phyloP scores from a whole-genome alignment of 2,113 vertebrate genomes.

The Lanius ludovicianus region DNA sequence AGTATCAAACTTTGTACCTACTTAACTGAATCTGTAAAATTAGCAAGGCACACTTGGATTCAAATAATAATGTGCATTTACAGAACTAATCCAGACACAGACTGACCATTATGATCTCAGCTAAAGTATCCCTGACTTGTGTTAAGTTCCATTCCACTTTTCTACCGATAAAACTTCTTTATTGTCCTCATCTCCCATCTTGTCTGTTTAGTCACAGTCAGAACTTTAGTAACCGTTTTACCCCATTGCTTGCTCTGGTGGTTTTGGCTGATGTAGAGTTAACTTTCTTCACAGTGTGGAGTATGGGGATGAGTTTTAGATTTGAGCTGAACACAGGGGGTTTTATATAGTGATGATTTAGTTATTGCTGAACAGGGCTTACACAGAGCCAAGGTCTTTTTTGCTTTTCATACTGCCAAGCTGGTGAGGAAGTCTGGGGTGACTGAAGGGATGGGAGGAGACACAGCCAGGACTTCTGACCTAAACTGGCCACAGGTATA shows the following conservation, averaged over 20 bases:
- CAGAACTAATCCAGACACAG: background rate
- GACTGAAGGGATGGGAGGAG: background rate
- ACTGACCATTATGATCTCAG: background rate
- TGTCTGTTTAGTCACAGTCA: background rate
- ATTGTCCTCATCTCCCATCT: background rate
- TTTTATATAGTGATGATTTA: background rate
- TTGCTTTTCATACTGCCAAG: background rate
- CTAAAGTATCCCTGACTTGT: background rate
- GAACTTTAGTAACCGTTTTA: background rate
- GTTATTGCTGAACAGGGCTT: background rate
- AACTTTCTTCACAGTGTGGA: background rate
- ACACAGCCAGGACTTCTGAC: background rate
- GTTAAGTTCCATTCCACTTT: background rate
- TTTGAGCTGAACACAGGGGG: background rate
- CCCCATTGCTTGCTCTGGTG: background rate
- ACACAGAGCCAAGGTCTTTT: background rate
- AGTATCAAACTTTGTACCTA: background rate
- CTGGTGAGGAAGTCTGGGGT: background rate
- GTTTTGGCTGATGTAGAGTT: background rate
- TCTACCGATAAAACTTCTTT: background rate
- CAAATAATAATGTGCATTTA: background rate
- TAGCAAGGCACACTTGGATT: background rate
- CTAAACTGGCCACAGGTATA: background rate
- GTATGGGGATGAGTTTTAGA: background rate
- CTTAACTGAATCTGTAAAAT: background rate